phyloP scores from a whole-genome alignment of 2,113 vertebrate species.

The Nasalis larvatus region DNA sequence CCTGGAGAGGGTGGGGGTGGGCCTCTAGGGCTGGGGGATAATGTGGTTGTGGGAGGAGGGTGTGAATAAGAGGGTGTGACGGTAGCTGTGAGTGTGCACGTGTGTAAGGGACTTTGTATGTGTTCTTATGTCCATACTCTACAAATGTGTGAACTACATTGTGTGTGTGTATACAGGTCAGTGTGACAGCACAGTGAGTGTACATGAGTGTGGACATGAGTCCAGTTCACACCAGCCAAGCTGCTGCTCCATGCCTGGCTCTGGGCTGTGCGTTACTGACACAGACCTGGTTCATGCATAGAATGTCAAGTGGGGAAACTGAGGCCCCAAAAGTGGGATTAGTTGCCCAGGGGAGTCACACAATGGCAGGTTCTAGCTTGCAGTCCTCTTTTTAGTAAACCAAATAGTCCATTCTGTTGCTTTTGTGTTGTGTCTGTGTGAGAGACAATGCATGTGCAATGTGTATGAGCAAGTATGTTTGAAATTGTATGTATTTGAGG shows the following conservation, averaged over 20 bases:
- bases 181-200: not conserved
- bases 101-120: not conserved
- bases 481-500: not conserved
- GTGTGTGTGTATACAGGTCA: accelerated
- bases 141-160: no score
- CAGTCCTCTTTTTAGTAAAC: not conserved
- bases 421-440: not conserved
- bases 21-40: not conserved
- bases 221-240: not conserved
- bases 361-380: not conserved
- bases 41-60: no score
- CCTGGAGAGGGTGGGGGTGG: not conserved
- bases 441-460: not conserved
- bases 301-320: not conserved
- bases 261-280: not conserved
- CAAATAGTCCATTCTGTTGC: not conserved
- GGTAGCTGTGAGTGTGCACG: not conserved
- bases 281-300: not conserved
- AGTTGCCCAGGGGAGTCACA: not conserved
- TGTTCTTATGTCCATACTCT: not conserved
- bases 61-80: not conserved
- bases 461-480: not conserved
- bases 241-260: not conserved
- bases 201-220: not conserved
- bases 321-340: not conserved